A percentile compares a stretch with the other conserved stretches of the same genome.
These are phyloP conservation scores for Eugnorisma glareosa DNA, from an alignment of 2,888 invertebrate species.

Conservation along the genomic window DNA sequence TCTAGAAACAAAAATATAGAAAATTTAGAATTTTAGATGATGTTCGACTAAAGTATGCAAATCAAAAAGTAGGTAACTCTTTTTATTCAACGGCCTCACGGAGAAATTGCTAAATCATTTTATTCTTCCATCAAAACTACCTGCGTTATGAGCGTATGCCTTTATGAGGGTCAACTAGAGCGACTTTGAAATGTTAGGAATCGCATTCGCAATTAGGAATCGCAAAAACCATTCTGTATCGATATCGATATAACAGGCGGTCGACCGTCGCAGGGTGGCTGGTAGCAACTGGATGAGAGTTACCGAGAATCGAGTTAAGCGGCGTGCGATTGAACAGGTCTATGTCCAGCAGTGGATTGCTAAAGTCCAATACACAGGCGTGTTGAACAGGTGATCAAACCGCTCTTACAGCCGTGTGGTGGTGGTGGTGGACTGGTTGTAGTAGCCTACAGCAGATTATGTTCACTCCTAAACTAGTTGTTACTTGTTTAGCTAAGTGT, in stretches of 20 bases:
- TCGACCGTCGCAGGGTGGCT: not conserved
- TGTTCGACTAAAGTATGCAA: not conserved
- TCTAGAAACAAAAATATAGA: slow-evolving; percentile 70
- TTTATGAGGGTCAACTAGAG: not conserved
- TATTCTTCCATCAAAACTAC: not conserved
- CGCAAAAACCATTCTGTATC: not conserved
- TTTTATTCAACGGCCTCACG: not conserved
- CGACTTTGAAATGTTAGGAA: not conserved
- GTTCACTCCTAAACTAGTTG: not conserved
- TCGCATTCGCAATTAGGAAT: not conserved
- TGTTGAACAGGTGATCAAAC: not conserved
- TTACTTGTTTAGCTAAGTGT: not conserved
- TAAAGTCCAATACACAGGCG: not conserved
- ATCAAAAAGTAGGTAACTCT: not conserved
- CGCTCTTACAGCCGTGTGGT: not conserved
- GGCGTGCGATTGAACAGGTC: not conserved
- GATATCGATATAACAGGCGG: not conserved
- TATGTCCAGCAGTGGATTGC: not conserved
- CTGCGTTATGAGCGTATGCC: not conserved
- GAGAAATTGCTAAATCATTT: not conserved
- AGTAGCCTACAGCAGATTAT: not conserved
- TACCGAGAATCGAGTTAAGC: too few relatives aligned
- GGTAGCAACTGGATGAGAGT: too few relatives aligned
- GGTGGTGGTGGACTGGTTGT: not conserved
- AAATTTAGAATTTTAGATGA: not conserved